These are phyloP conservation scores for Zaprionus capensis DNA, from an alignment of 1,140 invertebrate genomes.

Conservation along the genomic window DNA sequence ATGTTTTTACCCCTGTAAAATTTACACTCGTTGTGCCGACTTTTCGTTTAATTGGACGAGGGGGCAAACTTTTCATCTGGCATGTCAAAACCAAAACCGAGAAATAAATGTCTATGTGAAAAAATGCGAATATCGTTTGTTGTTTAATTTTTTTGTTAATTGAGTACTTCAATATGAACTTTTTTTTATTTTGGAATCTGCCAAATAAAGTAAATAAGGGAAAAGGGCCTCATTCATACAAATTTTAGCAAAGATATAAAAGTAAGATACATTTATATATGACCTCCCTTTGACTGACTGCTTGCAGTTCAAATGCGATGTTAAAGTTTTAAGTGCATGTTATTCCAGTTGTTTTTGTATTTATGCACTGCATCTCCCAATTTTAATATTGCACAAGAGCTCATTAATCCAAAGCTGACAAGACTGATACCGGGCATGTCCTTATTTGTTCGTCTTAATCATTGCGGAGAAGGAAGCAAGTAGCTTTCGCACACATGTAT, in stretches of 20 bases:
- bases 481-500: conserved; percentile 28
- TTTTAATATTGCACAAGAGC: background rate
- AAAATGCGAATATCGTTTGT: background rate
- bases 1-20: background rate
- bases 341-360: background rate
- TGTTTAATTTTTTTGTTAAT: background rate
- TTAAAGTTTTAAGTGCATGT: background rate
- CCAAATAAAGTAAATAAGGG: background rate
- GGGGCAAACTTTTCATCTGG: background rate
- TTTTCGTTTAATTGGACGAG: background rate
- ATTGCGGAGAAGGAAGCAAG: conserved; percentile 3
- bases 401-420: conserved; percentile 24
- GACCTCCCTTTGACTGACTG: too few relatives aligned
- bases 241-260: too few relatives aligned
- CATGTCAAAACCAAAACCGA: background rate
- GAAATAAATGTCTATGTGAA: background rate
- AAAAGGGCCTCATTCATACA: too few relatives aligned
- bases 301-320: too few relatives aligned
- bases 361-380: background rate
- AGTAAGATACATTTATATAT: too few relatives aligned
- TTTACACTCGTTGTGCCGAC: background rate
- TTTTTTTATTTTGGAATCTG: background rate
- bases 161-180: background rate
- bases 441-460: conserved; percentile 35
- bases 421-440: background rate